Conservation (phyloP, 1,140 invertebrate genomes). For the Panonychus citri region DNA sequence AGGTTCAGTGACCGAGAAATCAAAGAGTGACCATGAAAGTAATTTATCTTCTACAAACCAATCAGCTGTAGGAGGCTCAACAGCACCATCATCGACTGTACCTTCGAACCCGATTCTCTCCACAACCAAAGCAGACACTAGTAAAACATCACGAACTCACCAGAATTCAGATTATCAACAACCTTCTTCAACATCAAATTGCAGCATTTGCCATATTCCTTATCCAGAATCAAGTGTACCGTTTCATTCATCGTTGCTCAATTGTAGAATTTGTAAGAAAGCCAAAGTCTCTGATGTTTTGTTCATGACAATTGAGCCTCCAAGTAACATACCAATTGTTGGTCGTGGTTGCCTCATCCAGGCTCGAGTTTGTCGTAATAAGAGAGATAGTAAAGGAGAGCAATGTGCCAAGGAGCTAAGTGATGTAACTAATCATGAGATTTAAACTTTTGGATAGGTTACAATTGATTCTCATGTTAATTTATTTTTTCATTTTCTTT, state of each 20-base stretch:
- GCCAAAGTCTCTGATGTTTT: slow-evolving; percentile 69
- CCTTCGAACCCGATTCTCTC: not conserved
- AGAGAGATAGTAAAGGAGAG: slow-evolving; percentile 55
- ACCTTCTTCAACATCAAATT: slow-evolving; percentile 6
- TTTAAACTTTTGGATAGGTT: not conserved
- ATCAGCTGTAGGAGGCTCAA: not conserved
- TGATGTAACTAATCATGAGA: slow-evolving; percentile 21
- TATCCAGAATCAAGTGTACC: slow-evolving; percentile 45
- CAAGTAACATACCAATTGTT: slow-evolving; percentile 41
- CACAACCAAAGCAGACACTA: not conserved
- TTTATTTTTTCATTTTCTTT: not conserved
- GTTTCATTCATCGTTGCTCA: slow-evolving; percentile 37
- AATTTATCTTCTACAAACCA: not conserved
- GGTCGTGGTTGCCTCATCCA: slow-evolving; percentile 40
- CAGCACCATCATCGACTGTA: not conserved
- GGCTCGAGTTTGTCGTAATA: slow-evolving; percentile 43
- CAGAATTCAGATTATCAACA: not conserved
- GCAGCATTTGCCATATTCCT: slow-evolving; percentile 47
- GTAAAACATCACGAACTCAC: not conserved
- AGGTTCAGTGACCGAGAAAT: not conserved
- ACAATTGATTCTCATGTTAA: not conserved
- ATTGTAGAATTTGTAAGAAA: slow-evolving; percentile 46
- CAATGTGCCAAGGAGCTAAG: slow-evolving; percentile 79
- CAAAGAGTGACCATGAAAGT: not conserved
- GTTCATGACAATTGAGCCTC: slow-evolving; percentile 64